Evolutionary conservation across 2,113 vertebrate species (phyloP).

Genomic region (Zootoca vivipara): DNA sequence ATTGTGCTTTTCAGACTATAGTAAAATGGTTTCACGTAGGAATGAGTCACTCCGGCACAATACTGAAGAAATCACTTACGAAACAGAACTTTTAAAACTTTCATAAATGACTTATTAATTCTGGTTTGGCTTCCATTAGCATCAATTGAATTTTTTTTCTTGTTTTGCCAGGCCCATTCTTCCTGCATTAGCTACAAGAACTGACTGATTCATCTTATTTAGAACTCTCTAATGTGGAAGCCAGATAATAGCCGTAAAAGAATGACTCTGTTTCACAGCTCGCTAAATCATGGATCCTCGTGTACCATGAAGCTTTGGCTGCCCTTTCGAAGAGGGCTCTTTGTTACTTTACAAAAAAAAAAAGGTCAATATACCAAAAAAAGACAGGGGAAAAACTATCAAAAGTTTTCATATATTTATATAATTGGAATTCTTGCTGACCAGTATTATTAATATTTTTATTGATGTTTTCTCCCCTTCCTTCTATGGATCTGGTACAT

Average conservation of each 20-base stretch:
- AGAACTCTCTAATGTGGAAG: constrained; percentile 35
- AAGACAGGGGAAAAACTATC: neutral
- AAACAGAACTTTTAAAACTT: constrained; percentile 8
- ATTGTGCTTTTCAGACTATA: constrained; percentile 18
- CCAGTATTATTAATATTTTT: too few relatives aligned
- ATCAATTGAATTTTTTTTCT: constrained; percentile 15
- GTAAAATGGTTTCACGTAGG: neutral
- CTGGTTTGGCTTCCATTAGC: constrained; percentile 31
- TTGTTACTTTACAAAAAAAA: neutral
- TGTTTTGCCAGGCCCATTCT: constrained; percentile 23
- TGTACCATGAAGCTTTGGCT: constrained; percentile 6
- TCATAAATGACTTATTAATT: constrained; percentile 19
- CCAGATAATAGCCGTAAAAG: constrained; percentile 43
- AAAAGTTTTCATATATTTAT: neutral
- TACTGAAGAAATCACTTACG: constrained; percentile 21
- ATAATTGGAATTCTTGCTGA: too few relatives aligned
- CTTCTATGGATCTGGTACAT: too few relatives aligned
- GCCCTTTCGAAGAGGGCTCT: neutral
- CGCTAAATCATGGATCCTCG: constrained; percentile 33
- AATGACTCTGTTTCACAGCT: constrained; percentile 28
- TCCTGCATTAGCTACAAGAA: constrained; percentile 28
- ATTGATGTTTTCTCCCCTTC: too few relatives aligned
- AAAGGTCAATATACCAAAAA: neutral
- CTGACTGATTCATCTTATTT: constrained; percentile 28
- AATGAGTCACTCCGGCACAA: constrained; percentile 9